Percentiles rank a stretch among this genome's conserved stretches.
These are phyloP conservation scores for Pempheris klunzingeri DNA, from an alignment of 2,797 vertebrate species.

Conservation along the genomic window DNA sequence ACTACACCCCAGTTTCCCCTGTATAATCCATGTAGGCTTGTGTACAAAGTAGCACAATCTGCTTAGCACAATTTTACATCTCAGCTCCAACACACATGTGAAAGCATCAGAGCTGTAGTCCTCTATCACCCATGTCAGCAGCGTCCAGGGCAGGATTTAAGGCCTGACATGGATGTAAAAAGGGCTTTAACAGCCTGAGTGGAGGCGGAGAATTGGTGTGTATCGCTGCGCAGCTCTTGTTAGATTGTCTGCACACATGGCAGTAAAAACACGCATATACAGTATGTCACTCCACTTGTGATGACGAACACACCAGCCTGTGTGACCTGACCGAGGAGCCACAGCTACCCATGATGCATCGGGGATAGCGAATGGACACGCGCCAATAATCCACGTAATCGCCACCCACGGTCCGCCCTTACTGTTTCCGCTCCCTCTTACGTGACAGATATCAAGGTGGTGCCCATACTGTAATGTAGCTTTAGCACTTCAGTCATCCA, in stretches of 20 bases:
- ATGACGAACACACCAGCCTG: constrained; percentile 16
- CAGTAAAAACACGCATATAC: constrained; percentile 11
- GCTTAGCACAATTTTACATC: constrained; percentile 56
- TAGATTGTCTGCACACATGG: not conserved
- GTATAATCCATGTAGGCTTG: constrained; percentile 61
- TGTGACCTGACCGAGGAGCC: constrained; percentile 22
- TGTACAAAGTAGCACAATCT: constrained; percentile 67
- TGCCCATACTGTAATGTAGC: constrained; percentile 3
- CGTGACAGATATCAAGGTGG: constrained; percentile 12
- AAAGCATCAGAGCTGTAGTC: constrained; percentile 11
- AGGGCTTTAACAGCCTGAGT: constrained; percentile 50
- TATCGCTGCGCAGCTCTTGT: constrained; percentile 24
- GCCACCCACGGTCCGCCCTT: constrained; percentile 20
- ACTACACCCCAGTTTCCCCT: constrained; percentile 33
- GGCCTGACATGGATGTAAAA: constrained; percentile 49
- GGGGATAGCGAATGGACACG: constrained; percentile 30
- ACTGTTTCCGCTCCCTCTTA: constrained; percentile 19
- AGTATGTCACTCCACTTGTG: not conserved
- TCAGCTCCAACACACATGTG: constrained; percentile 33
- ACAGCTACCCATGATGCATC: constrained; percentile 36
- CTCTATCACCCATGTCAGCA: constrained; percentile 37
- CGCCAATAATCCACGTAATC: constrained; percentile 42
- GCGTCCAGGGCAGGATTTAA: constrained; percentile 53
- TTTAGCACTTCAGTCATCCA: constrained; percentile 13
- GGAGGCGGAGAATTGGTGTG: constrained; percentile 28